Base-by-base conservation (phyloP, 2,888 invertebrate genomes). In the Phengaris arion region DNA sequence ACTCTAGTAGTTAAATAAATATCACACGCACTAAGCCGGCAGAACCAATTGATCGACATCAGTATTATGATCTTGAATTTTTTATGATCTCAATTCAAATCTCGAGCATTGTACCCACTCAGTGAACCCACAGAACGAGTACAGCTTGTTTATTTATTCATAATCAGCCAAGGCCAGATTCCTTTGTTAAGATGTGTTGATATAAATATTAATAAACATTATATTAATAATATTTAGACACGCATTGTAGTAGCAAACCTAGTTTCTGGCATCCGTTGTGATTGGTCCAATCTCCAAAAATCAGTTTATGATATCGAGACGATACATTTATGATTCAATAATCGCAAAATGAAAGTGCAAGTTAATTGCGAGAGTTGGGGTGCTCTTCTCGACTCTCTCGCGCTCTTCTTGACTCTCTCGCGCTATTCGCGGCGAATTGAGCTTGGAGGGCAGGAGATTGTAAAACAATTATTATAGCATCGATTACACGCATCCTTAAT, bases 171-270 rank as follows among this genome's bases (percentile, higher is more conserved):
- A 76, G 75, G 73, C 54, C 70, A 69, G 69, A 75, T 75, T 72
- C 73, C 75, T 68, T 76, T 76, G 76, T 74, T 76, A 15, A 64
- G 75, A 76, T 77, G 74, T 75, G n/a, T 46, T 72, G 57, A 75
- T 76, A 68, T 76, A 64, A 76, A 76, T 76, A 75, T 72, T 70
- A 75, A 64, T 72, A 76, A 52, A 12, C 22, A 22, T 22, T 45
- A 64, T 45, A 64, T 64, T 64, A 57, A 57, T 57, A 57, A 59
- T 59, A 59, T 59, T 59, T 59, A 59, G 22, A 59, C 59, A 59
- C 22, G 59, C 59, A 10, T 22, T 22, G 59, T 59, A 22, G 10
- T 59, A 9, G 9, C 3, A 15, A 57, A 57, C 15, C 15, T 15
- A 57, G 15, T 15, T 57, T 57, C 15, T 3, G n/a, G 15, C 15